Percentiles rank a stretch among this genome's conserved stretches.
Conservation (phyloP, 1,140 invertebrate species). For the Dermatophagoides farinae region DNA sequence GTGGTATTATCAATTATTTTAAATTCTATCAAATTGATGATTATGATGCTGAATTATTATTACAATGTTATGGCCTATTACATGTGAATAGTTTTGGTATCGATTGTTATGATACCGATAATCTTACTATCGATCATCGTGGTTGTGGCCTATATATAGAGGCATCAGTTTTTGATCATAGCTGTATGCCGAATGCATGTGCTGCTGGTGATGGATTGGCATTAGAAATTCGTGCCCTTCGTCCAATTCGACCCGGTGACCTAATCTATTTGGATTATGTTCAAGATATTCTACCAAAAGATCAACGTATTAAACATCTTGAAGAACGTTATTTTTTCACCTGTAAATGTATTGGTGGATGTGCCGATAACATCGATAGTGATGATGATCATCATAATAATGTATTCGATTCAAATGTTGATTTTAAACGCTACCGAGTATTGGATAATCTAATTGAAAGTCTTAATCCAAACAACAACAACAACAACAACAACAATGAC, state of each 20-base stretch:
- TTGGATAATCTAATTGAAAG: not conserved
- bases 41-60: not conserved
- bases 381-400: too few relatives aligned
- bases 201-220: constrained; percentile 1
- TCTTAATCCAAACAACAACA: not conserved
- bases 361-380: not conserved
- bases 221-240: constrained; percentile 4
- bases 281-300: not conserved
- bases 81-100: constrained; percentile 9
- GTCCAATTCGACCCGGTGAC: not conserved
- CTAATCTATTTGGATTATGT: constrained; percentile 6
- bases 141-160: constrained; percentile 8
- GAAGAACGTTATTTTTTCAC: constrained; percentile 9
- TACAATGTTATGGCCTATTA: constrained; percentile 2
- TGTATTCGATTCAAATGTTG: not conserved
- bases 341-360: constrained; percentile 2
- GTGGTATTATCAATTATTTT: constrained; percentile 7
- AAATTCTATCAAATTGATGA: constrained; percentile 5
- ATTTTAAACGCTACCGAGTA: not conserved
- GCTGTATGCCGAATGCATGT: constrained; percentile 4
- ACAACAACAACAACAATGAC: not conserved
- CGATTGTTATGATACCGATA: not conserved
- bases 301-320: not conserved
- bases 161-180: constrained; percentile 11
- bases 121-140: not conserved